Percentiles rank a stretch among this genome's conserved stretches.
These are phyloP conservation scores for Diabrotica undecimpunctata DNA, from an alignment of 1,140 invertebrate genomes.

Conservation along the genomic window DNA sequence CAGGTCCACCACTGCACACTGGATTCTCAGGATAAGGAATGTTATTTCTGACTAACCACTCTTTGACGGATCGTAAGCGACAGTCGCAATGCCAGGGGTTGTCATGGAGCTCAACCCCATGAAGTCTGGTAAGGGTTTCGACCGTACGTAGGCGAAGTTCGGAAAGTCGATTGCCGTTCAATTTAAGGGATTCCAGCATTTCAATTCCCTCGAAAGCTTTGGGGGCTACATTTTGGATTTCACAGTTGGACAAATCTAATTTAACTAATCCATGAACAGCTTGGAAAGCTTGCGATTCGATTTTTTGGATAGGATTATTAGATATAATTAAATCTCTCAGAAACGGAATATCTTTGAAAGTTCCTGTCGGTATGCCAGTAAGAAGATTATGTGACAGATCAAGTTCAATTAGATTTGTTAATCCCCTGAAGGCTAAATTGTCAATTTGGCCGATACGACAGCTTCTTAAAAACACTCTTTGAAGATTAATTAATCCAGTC, in stretches of 20 bases:
- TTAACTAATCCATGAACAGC: slow-evolving; percentile 74
- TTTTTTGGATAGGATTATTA: slow-evolving; percentile 75
- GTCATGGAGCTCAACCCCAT: slow-evolving; percentile 81
- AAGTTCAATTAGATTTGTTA: slow-evolving; percentile 84
- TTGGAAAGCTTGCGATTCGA: slow-evolving; percentile 71
- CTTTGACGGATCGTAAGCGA: slow-evolving; percentile 72
- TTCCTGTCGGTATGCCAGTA: slow-evolving; percentile 70
- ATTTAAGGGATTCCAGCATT: slow-evolving; percentile 72
- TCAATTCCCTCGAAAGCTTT: slow-evolving; percentile 76
- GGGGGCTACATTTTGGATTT: slow-evolving; percentile 69
- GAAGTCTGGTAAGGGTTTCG: slow-evolving; percentile 67
- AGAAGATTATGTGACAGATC: slow-evolving; percentile 82
- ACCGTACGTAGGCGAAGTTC: slow-evolving; percentile 69
- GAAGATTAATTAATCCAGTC: slow-evolving; percentile 78
- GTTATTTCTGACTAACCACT: slow-evolving; percentile 80
- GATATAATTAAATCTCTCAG: slow-evolving; percentile 75
- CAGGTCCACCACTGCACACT: slow-evolving; percentile 65
- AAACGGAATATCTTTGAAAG: slow-evolving; percentile 73
- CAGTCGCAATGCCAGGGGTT: slow-evolving; percentile 93
- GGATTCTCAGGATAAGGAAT: slow-evolving; percentile 76
- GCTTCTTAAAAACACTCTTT: slow-evolving; percentile 75
- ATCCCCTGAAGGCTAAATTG: slow-evolving; percentile 71
- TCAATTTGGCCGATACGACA: slow-evolving; percentile 84
- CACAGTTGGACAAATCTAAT: slow-evolving; percentile 78
- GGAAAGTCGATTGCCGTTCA: slow-evolving; percentile 76